These are phyloP conservation scores for Sphaeramia orbicularis DNA, from an alignment of 2,797 vertebrate species.

Conservation along the genomic window DNA sequence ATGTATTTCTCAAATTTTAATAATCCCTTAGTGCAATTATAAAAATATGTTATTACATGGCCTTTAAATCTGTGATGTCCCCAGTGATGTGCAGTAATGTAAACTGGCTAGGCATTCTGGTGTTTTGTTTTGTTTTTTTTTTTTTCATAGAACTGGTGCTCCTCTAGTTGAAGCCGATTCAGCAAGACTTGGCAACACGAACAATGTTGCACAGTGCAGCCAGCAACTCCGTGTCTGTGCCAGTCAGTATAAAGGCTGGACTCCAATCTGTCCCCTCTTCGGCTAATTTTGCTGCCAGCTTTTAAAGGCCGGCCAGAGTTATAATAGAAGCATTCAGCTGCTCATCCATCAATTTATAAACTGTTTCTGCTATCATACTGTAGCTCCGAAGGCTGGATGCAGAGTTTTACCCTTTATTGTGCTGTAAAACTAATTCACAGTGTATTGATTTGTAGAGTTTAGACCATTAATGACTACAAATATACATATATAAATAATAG, in stretches of 20 bases:
- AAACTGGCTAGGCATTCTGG: constrained; percentile 30
- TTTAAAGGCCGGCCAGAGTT: constrained; percentile 62
- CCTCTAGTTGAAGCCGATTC: constrained; percentile 60
- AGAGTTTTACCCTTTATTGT: constrained; percentile 27
- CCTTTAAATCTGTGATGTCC: constrained; percentile 11
- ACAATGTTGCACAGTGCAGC: constrained; percentile 54
- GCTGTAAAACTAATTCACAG: constrained; percentile 37
- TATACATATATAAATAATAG: constrained; percentile 34
- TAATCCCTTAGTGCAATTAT: background rate
- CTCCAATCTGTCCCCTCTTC: constrained; percentile 67
- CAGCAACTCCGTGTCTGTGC: constrained; percentile 54
- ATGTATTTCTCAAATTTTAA: background rate
- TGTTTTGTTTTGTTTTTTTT: constrained; percentile 23
- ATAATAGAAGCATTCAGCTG: constrained; percentile 58
- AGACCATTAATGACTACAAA: constrained; percentile 24
- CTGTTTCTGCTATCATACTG: constrained; percentile 46
- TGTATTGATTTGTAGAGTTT: constrained; percentile 42
- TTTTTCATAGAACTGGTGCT: constrained; percentile 39
- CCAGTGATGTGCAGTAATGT: constrained; percentile 33
- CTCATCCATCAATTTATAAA: constrained; percentile 65
- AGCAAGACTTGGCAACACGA: constrained; percentile 61
- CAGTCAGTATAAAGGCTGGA: constrained; percentile 64
- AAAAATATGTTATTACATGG: background rate
- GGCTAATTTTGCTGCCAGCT: constrained; percentile 65
- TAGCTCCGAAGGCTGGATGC: constrained; percentile 25